Base-by-base conservation (phyloP, 2,888 invertebrate genomes). In the Andricus curvator region DNA sequence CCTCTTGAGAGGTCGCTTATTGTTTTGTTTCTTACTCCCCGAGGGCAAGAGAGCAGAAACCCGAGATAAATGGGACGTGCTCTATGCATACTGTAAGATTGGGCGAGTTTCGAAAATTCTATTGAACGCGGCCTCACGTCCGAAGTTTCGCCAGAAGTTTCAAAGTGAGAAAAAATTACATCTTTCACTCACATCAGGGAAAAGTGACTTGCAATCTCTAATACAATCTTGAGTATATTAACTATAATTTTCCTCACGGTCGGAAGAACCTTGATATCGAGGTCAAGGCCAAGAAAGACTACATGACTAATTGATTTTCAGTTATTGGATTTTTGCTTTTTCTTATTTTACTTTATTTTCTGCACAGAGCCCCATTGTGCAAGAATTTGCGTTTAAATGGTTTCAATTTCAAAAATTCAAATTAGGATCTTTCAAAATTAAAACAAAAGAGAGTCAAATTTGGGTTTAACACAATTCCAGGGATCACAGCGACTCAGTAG, bases 1-100 rank as follows among this genome's bases (percentile, higher is more conserved):
- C 51, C 70, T 67, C 68, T 60, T 77, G 41, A 77, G 41, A 77
- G 29, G 64, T 65, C 48, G 41, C 25, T 65, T 77, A 77, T 77
- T 77, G 65, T 77, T 77, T 77, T 29, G 8, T 70, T 51, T 70
- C 48, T 25, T 29, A 22, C 29, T 44, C 70, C 70, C 48, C 78
- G 67, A 64, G 44, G 65, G 65, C 65, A 78, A 70, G 70, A 70
- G 74, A 74, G 33, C 33, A 56, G 29, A 20, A 20, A 56, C 56
- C 20, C 11, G 5, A 56, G n/a, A 51, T 74, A 74, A 74, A 74
- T 33, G 29, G 29, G 48, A 37, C n/a, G 29, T 51, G 13, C 15
- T 74, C 29, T 51, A 74, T 51, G 56, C 15, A 74, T 74, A 74
- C 33, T n/a, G 13, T 56, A 74, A 33, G 56, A 29, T 68, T 44